phyloP scores from a whole-genome alignment of 2,888 invertebrate genomes.

The Synergus gifuensis region DNA sequence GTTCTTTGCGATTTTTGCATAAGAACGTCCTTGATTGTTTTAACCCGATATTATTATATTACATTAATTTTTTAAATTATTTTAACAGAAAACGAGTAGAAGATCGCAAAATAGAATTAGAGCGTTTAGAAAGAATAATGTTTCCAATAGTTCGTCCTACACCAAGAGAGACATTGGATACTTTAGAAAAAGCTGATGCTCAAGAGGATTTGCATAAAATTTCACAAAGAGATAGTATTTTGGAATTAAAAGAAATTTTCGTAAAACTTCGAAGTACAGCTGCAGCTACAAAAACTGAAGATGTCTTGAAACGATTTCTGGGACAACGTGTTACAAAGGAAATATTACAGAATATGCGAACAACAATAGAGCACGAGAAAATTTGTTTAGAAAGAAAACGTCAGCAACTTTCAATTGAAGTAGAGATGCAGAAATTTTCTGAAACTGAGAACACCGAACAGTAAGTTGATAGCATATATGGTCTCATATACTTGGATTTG shows the following conservation, averaged over 20 bases:
- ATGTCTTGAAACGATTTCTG: constrained; percentile 86
- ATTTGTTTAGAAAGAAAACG: constrained; percentile 83
- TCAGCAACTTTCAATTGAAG: constrained; percentile 83
- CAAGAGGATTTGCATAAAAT: constrained; percentile 63
- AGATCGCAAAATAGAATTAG: constrained; percentile 85
- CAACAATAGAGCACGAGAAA: constrained; percentile 87
- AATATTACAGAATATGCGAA: constrained; percentile 85
- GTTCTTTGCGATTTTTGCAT: too few species aligned
- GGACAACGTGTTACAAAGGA: constrained; percentile 87
- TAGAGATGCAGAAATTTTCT: constrained; percentile 88
- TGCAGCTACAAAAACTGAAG: constrained; percentile 86
- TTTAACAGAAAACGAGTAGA: constrained; percentile 82
- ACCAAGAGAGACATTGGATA: constrained; percentile 66
- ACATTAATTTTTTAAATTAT: neutral
- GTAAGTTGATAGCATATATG: constrained; percentile 78
- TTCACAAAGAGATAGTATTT: constrained; percentile 76
- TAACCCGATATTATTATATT: neutral
- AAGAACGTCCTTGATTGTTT: neutral
- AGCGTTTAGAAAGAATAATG: constrained; percentile 87
- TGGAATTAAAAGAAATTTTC: constrained; percentile 82
- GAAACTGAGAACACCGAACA: constrained; percentile 90
- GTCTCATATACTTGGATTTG: neutral
- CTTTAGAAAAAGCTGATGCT: constrained; percentile 71
- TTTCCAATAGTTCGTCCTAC: constrained; percentile 82
- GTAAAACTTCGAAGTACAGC: constrained; percentile 88